A percentile compares a stretch with the other conserved stretches of the same genome.
phyloP scores from a whole-genome alignment of 2,113 vertebrate species.

The Xyrauchen texanus region DNA sequence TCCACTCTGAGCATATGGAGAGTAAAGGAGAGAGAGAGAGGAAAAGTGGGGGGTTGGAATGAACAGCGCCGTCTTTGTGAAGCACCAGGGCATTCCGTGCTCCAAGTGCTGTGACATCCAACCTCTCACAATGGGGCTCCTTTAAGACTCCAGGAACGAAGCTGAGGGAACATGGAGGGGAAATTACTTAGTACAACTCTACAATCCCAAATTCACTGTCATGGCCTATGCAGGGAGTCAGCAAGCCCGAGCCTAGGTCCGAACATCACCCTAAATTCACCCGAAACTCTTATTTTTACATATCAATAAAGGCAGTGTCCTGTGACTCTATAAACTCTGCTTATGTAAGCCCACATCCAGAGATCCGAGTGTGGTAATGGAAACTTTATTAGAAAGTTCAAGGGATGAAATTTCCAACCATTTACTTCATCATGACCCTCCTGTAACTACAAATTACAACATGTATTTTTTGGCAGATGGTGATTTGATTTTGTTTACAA shows the following conservation, averaged over 20 bases:
- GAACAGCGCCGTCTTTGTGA: conserved; percentile 58
- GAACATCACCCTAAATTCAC: conserved; percentile 32
- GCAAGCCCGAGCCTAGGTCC: background rate
- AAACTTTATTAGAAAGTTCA: conserved; percentile 49
- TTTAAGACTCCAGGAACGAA: conserved; percentile 49
- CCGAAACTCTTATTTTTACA: conserved; percentile 40
- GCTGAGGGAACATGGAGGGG: conserved; percentile 47
- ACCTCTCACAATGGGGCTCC: conserved; percentile 57
- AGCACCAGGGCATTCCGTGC: conserved; percentile 42
- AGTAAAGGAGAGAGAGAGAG: background rate
- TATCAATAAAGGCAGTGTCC: conserved; percentile 44
- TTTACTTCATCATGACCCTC: conserved; percentile 33
- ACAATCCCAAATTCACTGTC: conserved; percentile 53
- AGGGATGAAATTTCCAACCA: conserved; percentile 42
- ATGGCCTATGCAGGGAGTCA: conserved; percentile 46
- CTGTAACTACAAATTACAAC: conserved; percentile 20
- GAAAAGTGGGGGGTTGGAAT: conserved; percentile 20
- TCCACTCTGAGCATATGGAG: conserved; percentile 19
- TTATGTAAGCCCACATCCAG: conserved; percentile 42
- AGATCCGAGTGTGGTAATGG: conserved; percentile 24
- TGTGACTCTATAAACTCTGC: conserved; percentile 43
- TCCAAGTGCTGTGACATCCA: conserved; percentile 51
- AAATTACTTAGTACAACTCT: conserved; percentile 51
- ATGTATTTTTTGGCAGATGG: conserved; percentile 43
- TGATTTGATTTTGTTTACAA: conserved; percentile 22